Conservation (phyloP, 2,797 vertebrate genomes). For the Squalus acanthias region DNA sequence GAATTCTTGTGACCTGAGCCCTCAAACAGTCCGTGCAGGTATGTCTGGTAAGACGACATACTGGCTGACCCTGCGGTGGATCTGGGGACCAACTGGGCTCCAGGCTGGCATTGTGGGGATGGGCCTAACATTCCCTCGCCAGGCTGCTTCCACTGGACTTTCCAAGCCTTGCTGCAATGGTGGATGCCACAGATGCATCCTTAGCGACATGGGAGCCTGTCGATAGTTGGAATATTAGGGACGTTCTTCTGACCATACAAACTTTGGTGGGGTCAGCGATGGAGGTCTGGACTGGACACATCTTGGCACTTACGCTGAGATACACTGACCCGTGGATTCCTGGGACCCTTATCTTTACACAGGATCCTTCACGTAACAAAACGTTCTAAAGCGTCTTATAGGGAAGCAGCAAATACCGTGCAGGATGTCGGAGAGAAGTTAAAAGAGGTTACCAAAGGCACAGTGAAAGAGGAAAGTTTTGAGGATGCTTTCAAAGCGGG, state of each 20-base stretch:
- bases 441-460: background rate
- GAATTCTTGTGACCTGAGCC: too few relatives aligned
- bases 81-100: background rate
- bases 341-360: background rate
- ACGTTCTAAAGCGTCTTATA: background rate
- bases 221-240: background rate
- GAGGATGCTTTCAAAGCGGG: background rate
- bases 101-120: background rate
- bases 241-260: background rate
- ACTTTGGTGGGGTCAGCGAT: too few relatives aligned
- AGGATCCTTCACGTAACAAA: background rate
- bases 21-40: background rate
- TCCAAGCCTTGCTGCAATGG: background rate
- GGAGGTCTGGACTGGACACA: background rate
- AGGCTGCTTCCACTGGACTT: background rate
- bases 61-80: background rate
- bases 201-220: too few relatives aligned
- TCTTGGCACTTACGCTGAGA: background rate
- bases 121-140: too few relatives aligned
- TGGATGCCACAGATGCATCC: background rate
- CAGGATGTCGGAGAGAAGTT: background rate
- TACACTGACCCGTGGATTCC: background rate
- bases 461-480: background rate
- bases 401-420: background rate
- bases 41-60: background rate